Conservation (phyloP, 2,797 vertebrate genomes). For the Halcyon chelicuti region DNA sequence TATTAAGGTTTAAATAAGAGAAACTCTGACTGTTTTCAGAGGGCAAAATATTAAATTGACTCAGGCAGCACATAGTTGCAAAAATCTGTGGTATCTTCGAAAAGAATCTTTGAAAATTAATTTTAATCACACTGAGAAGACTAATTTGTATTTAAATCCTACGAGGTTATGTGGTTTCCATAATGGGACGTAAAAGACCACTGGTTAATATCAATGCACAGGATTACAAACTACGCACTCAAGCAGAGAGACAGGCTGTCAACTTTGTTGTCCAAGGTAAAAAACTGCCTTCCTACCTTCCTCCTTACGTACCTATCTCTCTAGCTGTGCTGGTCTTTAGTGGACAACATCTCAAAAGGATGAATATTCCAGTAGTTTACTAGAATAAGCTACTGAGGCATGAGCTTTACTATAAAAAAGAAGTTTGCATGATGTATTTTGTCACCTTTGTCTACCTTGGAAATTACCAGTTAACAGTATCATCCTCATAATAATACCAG, state of each 20-base stretch:
- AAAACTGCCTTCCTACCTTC: background rate
- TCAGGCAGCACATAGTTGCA: background rate
- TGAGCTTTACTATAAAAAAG: background rate
- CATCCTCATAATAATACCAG: background rate
- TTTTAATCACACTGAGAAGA: background rate
- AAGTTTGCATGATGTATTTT: background rate
- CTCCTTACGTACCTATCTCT: background rate
- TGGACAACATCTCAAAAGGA: background rate
- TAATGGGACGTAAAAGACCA: slow-evolving; percentile 89
- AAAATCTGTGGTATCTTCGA: background rate
- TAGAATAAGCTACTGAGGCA: background rate
- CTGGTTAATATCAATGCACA: slow-evolving; percentile 84
- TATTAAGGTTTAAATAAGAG: background rate
- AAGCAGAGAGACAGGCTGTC: slow-evolving; percentile 93
- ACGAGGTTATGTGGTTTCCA: slow-evolving; percentile 88
- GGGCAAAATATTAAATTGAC: background rate
- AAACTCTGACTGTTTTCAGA: background rate
- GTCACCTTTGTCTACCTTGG: background rate
- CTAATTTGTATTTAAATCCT: background rate
- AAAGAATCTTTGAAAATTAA: background rate
- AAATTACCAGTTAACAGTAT: background rate
- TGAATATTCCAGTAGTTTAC: background rate
- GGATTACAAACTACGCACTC: slow-evolving; percentile 85
- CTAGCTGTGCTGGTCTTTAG: background rate
- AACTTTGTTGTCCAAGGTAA: slow-evolving; percentile 96